Base-by-base conservation (phyloP, 2,888 invertebrate genomes). In the Phengaris alcon region DNA sequence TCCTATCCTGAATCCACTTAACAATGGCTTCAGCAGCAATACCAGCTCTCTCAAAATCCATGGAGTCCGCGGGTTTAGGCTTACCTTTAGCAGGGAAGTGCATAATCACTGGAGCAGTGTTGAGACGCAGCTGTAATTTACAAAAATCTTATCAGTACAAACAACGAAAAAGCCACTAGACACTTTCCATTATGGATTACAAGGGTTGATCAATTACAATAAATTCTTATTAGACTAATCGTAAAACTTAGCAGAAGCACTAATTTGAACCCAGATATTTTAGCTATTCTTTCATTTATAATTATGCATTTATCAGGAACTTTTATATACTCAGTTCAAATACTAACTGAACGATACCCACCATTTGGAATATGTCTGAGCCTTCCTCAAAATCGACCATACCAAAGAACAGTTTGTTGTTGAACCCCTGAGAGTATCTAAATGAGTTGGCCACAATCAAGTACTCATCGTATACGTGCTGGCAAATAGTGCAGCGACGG, bases 381-480 rank as follows among this genome's bases (percentile, higher is more conserved):
- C 98, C 99, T 86, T 99, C 99, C 91, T 99, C 99, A 91, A 99
- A 99, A 90, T 99, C 99, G 57, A 99, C 99, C 93, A 99, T 95
- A 64, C 97, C 99, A 89, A 99, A 99, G 94, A 98, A 99, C 73
- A 99, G 88, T 85, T 97, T 97, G 86, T 98, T 98, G 7, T 97
- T 97, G 86, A 96, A 96, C 4, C 95, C 93, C 80, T 97, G 97
- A 0, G 98, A 97, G 87, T 97, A 98, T 70, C 98, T 95, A 90
- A 97, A 99, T 0, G 99, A 99, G 89, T 99, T 99, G 2, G 99
- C 99, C 3, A 99, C 97, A 80, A 99, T 97, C 77, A 96, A 94
- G 88, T 97, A 99, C 89, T 99, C 99, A 81, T 99, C 99, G 84
- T 97, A 97, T 0, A 99, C 99, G 86, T 98, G 97, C 81, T 99